Conservation (phyloP, 1,140 invertebrate species). For the Orius insidiosus region DNA sequence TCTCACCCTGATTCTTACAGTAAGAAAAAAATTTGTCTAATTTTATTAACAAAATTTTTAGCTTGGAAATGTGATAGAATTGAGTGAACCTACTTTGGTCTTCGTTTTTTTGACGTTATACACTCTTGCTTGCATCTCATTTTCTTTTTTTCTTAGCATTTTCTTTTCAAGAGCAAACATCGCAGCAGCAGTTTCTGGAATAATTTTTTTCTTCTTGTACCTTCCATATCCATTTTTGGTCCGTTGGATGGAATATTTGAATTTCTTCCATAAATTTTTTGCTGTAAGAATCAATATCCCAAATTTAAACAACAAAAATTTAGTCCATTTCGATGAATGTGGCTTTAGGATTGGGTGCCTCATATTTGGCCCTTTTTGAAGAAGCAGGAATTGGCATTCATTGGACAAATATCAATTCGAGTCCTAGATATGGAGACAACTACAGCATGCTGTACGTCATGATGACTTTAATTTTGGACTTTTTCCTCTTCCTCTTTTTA, state of each 20-base stretch:
- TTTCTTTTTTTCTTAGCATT: constrained; percentile 37
- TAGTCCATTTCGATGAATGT: constrained; percentile 37
- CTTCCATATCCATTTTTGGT: constrained; percentile 38
- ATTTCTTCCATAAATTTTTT: constrained; percentile 9
- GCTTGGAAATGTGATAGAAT: constrained; percentile 32
- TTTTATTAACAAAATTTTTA: too few species aligned
- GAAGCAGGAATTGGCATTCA: constrained; percentile 36
- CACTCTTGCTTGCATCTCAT: constrained; percentile 32
- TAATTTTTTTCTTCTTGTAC: constrained; percentile 39
- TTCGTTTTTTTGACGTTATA: constrained; percentile 36
- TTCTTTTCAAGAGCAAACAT: constrained; percentile 41
- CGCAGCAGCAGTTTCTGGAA: constrained; percentile 39
- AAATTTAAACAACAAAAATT: too few species aligned
- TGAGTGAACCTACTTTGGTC: constrained; percentile 31
- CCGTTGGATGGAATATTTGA: constrained; percentile 23
- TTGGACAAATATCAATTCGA: constrained; percentile 32
- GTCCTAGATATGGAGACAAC: constrained; percentile 23
- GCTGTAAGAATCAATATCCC: constrained; percentile 14
- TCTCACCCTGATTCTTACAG: constrained; percentile 33
- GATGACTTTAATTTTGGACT: constrained; percentile 35
- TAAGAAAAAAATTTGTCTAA: constrained; percentile 20
- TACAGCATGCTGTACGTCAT: constrained; percentile 30
- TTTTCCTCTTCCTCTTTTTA: constrained; percentile 28
- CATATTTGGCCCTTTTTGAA: constrained; percentile 36
- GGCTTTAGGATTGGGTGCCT: constrained; percentile 41